phyloP scores from a whole-genome alignment of 2,888 invertebrate genomes.

The Nipponacmea schrenckii region DNA sequence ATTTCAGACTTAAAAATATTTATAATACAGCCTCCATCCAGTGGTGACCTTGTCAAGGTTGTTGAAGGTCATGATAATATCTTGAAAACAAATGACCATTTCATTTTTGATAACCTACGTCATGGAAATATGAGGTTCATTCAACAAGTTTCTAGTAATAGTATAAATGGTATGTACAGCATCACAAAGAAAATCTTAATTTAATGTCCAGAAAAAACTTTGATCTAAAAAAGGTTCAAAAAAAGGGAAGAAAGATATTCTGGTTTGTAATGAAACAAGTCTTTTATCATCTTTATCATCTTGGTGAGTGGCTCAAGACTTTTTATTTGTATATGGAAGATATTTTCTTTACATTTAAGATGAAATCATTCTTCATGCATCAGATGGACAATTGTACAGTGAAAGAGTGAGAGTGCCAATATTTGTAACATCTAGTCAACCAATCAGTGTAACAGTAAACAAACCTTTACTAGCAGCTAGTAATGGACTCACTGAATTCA shows the following conservation, averaged over 20 bases:
- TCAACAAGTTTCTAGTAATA: constrained; percentile 23
- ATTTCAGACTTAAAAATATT: constrained; percentile 39
- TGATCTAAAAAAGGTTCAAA: no score
- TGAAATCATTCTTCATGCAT: constrained; percentile 36
- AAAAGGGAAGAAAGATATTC: no score
- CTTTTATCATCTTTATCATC: no score
- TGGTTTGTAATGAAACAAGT: no score
- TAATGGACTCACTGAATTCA: constrained; percentile 35
- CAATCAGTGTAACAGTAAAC: constrained; percentile 35
- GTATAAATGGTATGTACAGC: background rate
- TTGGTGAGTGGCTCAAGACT: no score
- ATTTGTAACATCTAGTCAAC: constrained; percentile 31
- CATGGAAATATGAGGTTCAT: constrained; percentile 43
- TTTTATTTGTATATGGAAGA: no score
- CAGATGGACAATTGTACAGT: constrained; percentile 47
- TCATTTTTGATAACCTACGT: constrained; percentile 41
- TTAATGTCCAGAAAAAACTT: no score
- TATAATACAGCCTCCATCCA: constrained; percentile 35
- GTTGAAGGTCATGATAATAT: constrained; percentile 39
- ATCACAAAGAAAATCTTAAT: no score
- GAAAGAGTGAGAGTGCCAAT: constrained; percentile 32
- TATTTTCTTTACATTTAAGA: constrained; percentile 29
- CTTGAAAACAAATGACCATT: constrained; percentile 37
- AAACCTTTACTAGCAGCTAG: constrained; percentile 37
- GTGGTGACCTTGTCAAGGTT: constrained; percentile 43